These are phyloP conservation scores for Cerastoderma edule DNA, from an alignment of 2,888 invertebrate species.

Conservation along the genomic window DNA sequence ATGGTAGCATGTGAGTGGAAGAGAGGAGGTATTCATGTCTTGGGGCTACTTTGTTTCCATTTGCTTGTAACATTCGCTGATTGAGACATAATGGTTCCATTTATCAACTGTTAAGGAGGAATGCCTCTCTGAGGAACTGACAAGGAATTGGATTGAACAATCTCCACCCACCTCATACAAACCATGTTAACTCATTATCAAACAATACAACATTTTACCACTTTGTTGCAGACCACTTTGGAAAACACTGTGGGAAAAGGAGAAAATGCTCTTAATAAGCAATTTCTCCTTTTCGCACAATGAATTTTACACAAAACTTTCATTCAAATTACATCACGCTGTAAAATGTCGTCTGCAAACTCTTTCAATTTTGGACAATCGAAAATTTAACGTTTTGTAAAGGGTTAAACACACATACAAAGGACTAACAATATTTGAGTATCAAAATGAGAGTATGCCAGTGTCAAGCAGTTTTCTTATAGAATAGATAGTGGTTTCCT, in stretches of 20 bases:
- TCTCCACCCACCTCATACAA: no score
- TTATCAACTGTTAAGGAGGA: constrained; percentile 19
- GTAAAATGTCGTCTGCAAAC: no score
- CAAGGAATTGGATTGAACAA: background rate
- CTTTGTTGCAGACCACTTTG: background rate
- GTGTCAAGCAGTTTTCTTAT: no score
- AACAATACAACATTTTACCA: background rate
- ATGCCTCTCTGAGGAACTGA: background rate
- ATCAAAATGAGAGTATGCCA: no score
- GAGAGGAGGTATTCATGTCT: constrained; percentile 5
- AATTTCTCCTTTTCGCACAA: no score
- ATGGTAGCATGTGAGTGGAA: background rate
- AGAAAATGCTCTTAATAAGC: background rate
- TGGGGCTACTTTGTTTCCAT: constrained; percentile 42
- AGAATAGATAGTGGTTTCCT: no score
- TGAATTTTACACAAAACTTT: no score
- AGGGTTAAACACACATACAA: no score
- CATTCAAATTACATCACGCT: no score
- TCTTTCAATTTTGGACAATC: no score
- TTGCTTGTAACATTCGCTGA: constrained; percentile 34
- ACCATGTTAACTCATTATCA: constrained; percentile 2
- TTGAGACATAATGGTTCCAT: constrained; percentile 41
- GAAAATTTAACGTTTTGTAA: no score
- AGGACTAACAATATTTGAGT: no score
- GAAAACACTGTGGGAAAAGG: background rate